Evolutionary conservation across 2,113 vertebrate species (phyloP).

Genomic region (Gymnogyps californianus): DNA sequence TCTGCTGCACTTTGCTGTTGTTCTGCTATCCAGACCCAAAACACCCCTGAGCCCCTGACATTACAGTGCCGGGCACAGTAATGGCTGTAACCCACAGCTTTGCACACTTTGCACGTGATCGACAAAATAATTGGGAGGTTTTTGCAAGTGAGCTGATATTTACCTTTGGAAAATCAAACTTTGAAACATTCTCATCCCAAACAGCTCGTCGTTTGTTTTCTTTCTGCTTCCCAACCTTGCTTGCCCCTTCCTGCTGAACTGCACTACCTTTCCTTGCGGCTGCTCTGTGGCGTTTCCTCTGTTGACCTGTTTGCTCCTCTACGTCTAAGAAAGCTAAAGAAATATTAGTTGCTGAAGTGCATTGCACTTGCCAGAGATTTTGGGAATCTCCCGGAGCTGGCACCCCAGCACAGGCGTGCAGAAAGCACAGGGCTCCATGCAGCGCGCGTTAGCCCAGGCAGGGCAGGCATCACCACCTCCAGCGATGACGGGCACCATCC

Average conservation of each 20-base stretch:
- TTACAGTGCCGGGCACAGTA: not conserved
- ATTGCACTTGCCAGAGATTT: not conserved
- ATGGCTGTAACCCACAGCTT: not conserved
- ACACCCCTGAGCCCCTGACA: not conserved
- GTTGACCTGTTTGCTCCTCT: not conserved
- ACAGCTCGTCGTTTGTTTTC: not conserved
- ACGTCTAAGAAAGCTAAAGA: not conserved
- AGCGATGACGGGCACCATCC: fast-evolving
- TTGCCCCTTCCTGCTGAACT: not conserved
- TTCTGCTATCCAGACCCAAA: not conserved
- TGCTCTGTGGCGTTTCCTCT: not conserved
- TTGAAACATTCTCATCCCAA: not conserved
- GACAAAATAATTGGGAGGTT: not conserved
- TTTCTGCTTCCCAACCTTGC: not conserved
- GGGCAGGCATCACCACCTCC: not conserved
- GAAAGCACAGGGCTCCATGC: fast-evolving
- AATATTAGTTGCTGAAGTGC: not conserved
- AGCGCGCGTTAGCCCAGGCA: fast-evolving
- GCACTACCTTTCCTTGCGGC: not conserved
- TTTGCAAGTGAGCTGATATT: not conserved
- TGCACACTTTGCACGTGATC: not conserved
- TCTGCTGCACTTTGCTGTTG: not conserved
- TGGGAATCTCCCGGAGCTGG: not conserved
- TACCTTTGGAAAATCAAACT: not conserved
- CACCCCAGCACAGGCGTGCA: fast-evolving